Conservation (phyloP, 2,888 invertebrate genomes). For the Doris montereyensis region DNA sequence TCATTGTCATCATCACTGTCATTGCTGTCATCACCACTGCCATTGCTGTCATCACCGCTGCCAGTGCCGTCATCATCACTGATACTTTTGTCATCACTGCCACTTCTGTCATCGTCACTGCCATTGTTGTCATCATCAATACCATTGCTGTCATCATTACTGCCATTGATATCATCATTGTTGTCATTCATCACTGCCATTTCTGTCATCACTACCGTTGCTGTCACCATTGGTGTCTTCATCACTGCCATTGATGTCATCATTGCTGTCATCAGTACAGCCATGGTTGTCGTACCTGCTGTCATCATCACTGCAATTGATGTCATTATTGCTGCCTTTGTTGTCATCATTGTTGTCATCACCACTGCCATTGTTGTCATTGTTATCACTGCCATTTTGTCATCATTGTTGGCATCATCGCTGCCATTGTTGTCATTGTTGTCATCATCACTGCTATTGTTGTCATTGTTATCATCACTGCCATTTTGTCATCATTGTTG, state of each 20-base stretch:
- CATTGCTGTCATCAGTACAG: neutral
- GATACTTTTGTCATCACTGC: neutral
- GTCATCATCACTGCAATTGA: neutral
- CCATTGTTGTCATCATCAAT: slow-evolving; percentile 2
- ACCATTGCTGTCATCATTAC: neutral
- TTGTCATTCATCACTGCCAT: no score
- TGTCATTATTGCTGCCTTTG: no score
- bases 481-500: no score
- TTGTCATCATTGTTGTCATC: neutral
- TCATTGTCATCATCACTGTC: no score
- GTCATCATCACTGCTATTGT: neutral
- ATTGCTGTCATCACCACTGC: neutral
- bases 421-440: slow-evolving; percentile 5
- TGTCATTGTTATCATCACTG: neutral
- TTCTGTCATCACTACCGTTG: neutral
- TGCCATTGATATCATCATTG: no score
- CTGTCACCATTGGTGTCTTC: neutral
- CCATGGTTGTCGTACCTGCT: neutral
- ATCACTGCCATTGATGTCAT: neutral
- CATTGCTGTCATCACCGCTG: neutral
- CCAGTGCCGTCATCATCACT: neutral
- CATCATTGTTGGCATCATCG: neutral
- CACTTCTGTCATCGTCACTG: no score
- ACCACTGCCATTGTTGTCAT: neutral
- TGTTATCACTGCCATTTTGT: no score